Evolutionary conservation across 2,888 invertebrate genomes (phyloP).

Genomic region (Gibbula magus): DNA sequence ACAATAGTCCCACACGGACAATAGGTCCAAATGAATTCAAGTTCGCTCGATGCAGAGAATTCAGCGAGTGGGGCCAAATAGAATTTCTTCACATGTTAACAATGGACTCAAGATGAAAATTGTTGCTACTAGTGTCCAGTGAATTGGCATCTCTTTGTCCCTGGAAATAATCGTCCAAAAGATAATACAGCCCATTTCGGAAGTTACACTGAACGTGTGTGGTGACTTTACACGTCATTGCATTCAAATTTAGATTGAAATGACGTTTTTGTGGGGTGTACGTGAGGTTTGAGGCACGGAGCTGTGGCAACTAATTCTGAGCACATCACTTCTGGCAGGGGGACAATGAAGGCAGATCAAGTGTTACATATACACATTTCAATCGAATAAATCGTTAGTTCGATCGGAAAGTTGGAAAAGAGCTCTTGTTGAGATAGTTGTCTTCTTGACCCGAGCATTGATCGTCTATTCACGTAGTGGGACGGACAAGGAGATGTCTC

Average conservation of each 20-base stretch:
- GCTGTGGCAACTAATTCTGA: neutral
- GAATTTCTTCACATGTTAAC: conserved; percentile 21
- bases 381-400: conserved; percentile 13
- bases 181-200: conserved; percentile 16
- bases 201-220: conserved; percentile 14
- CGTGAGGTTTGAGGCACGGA: neutral
- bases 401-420: neutral
- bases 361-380: conserved; percentile 21
- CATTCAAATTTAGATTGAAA: conserved; percentile 19
- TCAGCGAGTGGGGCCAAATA: conserved; percentile 17
- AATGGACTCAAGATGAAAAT: conserved; percentile 21
- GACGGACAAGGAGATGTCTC: too few relatives aligned
- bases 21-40: conserved; percentile 18
- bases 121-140: conserved; percentile 18
- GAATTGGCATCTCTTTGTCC: conserved; percentile 12
- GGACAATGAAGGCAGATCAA: neutral
- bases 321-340: neutral
- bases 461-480: neutral
- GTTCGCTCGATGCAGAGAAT: conserved; percentile 20
- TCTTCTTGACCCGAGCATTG: conserved; percentile 16
- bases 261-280: conserved; percentile 21
- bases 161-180: conserved; percentile 14
- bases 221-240: conserved; percentile 15
- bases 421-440: neutral
- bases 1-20: conserved; percentile 4